These are phyloP conservation scores for Hermodice carunculata DNA, from an alignment of 2,888 invertebrate species.

Conservation along the genomic window DNA sequence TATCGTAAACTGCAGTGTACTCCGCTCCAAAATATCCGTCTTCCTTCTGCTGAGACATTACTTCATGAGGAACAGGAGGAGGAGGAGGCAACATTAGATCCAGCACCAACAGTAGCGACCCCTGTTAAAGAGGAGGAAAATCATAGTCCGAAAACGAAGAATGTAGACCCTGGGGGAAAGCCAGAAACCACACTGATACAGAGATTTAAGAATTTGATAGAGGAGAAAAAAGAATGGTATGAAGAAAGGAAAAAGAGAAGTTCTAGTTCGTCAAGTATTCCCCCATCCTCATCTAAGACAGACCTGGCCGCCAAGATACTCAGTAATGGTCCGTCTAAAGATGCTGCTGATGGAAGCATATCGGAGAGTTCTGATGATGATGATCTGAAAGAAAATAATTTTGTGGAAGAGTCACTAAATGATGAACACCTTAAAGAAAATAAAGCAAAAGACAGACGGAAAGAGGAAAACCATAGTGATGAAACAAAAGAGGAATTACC, in stretches of 20 bases:
- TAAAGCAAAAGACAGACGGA: no score
- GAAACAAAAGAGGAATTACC: no score
- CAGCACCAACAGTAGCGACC: neutral
- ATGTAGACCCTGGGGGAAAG: neutral
- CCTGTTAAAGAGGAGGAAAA: neutral
- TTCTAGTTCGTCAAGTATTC: no score
- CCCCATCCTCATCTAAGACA: no score
- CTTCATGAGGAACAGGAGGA: neutral
- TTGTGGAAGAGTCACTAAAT: no score
- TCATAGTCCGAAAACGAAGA: neutral
- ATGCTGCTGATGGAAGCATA: no score
- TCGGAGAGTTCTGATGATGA: no score
- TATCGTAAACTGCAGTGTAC: conserved; percentile 52
- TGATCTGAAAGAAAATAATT: no score
- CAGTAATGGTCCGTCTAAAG: no score
- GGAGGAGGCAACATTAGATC: neutral
- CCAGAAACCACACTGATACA: conserved; percentile 14
- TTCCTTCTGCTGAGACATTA: conserved; percentile 21
- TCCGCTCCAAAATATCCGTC: conserved; percentile 41
- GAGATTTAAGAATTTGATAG: conserved; percentile 19
- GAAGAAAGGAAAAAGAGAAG: conserved; percentile 16
- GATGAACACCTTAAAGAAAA: no score
- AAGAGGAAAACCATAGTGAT: no score
- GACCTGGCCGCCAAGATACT: no score
- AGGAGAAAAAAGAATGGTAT: conserved; percentile 27